Base-by-base conservation (phyloP, 2,113 vertebrate species). In the Stegastes partitus region DNA sequence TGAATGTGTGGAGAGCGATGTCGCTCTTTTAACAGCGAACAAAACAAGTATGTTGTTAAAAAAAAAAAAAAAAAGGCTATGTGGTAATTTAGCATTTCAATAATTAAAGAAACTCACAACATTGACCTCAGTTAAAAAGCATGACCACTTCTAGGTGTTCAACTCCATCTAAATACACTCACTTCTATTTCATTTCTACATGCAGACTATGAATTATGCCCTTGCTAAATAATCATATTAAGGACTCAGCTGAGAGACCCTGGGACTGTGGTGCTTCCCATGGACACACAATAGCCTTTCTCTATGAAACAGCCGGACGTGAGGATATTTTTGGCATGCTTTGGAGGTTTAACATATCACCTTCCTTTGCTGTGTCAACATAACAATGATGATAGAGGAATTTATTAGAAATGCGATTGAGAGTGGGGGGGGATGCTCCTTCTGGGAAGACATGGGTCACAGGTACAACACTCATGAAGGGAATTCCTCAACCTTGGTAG, bases 211-310 rank as follows among this genome's bases (percentile, higher is more conserved):
- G 25, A 59, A 66, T 49, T 16, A n/a, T n/a, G n/a, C 5, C 28
- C 10, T 39, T 12, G 42, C 22, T 61, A 15, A 57, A 61, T 31
- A 14, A 67, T 14, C 11, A 12, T 55, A 34, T 84, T 55, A 62
- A 68, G 62, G 77, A 82, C 85, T 91, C 88, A 68, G 62, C 83
- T 82, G 74, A 75, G 79, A 89, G 90, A 93, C 78, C 86, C 83
- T 85, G 88, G 74, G 84, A 92, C 69, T 85, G 79, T 39, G 64
- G 68, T 10, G 74, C 90, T 93, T 93, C 90, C 91, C 88, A 81
- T 89, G 84, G 71, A 82, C 89, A 90, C 81, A 94, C 93, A 94
- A 94, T 93, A 73, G 92, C 81, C 86, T 90, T 91, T 92, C 87
- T 86, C 86, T 76, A 68, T 42, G 69, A 93, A 90, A 94, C 92